These are phyloP conservation scores for Petrocephalus schoutedeni DNA, from an alignment of 2,797 vertebrate genomes.

Conservation along the genomic window DNA sequence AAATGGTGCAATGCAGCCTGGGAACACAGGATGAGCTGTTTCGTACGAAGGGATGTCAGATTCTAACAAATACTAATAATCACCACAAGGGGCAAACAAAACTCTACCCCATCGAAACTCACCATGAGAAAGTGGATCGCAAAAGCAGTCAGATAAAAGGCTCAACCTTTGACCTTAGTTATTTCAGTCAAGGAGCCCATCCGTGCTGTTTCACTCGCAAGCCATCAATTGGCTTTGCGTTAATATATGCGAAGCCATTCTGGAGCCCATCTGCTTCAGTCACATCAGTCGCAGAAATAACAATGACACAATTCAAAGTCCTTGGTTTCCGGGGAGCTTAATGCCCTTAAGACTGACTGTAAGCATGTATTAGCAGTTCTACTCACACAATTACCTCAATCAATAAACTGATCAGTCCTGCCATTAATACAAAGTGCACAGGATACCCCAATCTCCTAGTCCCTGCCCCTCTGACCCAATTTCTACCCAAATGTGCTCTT, in stretches of 20 bases:
- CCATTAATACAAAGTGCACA: neutral
- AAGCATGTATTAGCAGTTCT: neutral
- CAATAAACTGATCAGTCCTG: neutral
- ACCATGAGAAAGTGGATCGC: neutral
- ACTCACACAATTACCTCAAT: neutral
- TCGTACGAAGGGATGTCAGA: neutral
- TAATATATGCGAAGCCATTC: neutral
- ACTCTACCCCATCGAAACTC: neutral
- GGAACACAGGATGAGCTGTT: neutral
- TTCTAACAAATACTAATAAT: neutral
- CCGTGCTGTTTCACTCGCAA: neutral
- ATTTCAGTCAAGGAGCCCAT: neutral
- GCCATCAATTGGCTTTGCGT: neutral
- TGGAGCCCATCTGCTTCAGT: neutral
- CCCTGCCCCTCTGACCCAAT: neutral
- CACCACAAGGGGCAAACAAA: neutral
- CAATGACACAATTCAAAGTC: neutral
- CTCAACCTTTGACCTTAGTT: neutral
- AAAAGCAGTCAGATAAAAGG: neutral
- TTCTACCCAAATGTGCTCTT: neutral
- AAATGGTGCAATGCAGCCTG: neutral
- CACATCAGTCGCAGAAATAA: neutral
- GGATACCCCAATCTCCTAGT: neutral
- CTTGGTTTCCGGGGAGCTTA: neutral
- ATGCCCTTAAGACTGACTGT: neutral